These are phyloP conservation scores for Pampusana beccarii DNA, from an alignment of 2,113 vertebrate genomes.

Conservation along the genomic window DNA sequence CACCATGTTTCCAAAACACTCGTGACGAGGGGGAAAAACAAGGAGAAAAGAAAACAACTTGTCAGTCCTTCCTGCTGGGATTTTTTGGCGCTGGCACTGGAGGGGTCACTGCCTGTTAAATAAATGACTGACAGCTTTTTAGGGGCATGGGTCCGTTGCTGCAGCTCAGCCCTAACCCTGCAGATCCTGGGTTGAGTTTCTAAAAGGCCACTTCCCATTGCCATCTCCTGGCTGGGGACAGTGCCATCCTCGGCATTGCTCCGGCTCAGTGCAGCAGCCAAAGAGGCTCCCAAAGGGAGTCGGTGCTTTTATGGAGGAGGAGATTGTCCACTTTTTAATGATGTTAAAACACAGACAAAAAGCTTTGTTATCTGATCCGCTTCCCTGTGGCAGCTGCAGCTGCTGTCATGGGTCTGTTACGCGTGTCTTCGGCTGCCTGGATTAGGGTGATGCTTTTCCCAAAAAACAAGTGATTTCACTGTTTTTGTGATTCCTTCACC, in stretches of 20 bases:
- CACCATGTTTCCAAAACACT: background rate
- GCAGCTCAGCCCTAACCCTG: background rate
- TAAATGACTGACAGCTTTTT: background rate
- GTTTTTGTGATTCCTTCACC: background rate
- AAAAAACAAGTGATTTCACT: accelerated
- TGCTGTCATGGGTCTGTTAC: background rate
- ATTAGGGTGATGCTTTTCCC: background rate
- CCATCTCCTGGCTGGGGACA: accelerated
- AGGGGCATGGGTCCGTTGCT: background rate
- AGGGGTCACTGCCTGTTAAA: background rate
- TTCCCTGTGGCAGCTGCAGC: background rate
- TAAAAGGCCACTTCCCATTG: background rate
- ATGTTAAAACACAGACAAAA: background rate
- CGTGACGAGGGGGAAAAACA: background rate
- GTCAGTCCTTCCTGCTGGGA: background rate
- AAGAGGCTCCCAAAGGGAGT: background rate
- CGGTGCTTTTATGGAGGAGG: background rate
- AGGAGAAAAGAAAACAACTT: background rate
- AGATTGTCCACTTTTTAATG: background rate
- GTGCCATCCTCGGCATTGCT: background rate
- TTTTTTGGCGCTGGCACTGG: accelerated
- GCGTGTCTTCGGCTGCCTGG: background rate
- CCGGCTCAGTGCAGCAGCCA: background rate
- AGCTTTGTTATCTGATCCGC: background rate
- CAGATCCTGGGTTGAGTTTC: background rate